Evolutionary conservation across 2,113 vertebrate species (phyloP).

Genomic region (Theristicus caerulescens): DNA sequence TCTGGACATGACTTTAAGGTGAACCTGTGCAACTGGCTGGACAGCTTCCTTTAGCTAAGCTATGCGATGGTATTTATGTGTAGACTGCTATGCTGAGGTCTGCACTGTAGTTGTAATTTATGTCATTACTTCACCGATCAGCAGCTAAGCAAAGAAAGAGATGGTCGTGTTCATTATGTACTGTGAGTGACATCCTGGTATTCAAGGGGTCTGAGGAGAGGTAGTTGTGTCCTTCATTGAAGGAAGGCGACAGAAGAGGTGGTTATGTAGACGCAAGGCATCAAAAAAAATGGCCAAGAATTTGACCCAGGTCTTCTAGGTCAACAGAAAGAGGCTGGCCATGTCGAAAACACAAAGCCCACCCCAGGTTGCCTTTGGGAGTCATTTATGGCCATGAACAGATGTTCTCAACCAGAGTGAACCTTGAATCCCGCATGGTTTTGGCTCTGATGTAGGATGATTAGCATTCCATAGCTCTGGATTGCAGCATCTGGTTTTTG

Average conservation of each 20-base stretch:
- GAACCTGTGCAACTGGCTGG: neutral
- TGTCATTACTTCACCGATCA: fast-evolving
- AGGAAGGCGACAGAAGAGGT: neutral
- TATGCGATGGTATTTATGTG: fast-evolving
- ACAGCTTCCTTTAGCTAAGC: neutral
- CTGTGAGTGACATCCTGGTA: neutral
- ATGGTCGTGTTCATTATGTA: neutral
- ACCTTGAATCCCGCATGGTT: neutral
- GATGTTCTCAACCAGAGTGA: neutral
- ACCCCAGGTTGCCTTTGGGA: neutral
- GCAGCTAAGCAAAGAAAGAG: neutral
- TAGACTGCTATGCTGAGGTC: neutral
- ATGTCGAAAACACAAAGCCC: neutral
- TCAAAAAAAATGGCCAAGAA: neutral
- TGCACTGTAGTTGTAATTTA: neutral
- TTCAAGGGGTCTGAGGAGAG: neutral
- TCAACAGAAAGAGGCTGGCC: neutral
- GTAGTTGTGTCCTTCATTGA: neutral
- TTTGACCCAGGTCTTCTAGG: neutral
- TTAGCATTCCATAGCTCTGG: conserved; percentile 5
- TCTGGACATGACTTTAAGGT: neutral
- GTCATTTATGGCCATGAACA: neutral
- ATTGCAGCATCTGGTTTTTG: neutral
- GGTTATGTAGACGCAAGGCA: neutral
- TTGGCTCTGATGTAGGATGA: neutral